A percentile compares a stretch with the other conserved stretches of the same genome.
Evolutionary conservation across 2,888 invertebrate species (phyloP).

Genomic region (Acleris sparsana): DNA sequence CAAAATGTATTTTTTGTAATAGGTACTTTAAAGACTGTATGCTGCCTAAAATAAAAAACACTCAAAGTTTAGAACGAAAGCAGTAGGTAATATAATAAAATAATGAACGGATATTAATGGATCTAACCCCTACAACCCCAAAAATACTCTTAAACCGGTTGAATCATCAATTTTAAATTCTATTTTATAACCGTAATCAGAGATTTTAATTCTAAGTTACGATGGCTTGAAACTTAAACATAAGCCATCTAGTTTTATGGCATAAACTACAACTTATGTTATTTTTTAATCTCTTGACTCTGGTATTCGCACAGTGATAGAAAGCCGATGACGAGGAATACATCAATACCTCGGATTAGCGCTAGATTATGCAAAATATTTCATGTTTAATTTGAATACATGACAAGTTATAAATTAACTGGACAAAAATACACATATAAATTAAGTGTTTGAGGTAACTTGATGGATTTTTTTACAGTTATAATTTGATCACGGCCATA

Average conservation of each 20-base stretch:
- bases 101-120: too few relatives aligned
- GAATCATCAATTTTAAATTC: too few relatives aligned
- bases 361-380: constrained; percentile 30
- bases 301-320: constrained; percentile 7
- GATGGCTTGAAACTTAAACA: background rate
- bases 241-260: background rate
- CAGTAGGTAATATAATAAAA: too few relatives aligned
- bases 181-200: too few relatives aligned
- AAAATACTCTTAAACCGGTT: too few relatives aligned
- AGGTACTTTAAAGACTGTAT: too few relatives aligned
- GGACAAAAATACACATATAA: constrained; percentile 9
- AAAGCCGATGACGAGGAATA: constrained; percentile 25
- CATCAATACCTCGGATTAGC: constrained; percentile 18
- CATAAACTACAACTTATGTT: background rate
- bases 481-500: background rate
- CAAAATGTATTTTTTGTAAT: too few relatives aligned
- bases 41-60: too few relatives aligned
- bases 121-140: too few relatives aligned
- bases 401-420: constrained; percentile 25
- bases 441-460: background rate
- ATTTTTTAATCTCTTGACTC: background rate
- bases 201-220: too few relatives aligned
- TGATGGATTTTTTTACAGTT: background rate
- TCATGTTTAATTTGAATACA: constrained; percentile 22
- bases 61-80: too few relatives aligned